Conservation (phyloP, 2,888 invertebrate species). For the Psylliodes chrysocephalus region DNA sequence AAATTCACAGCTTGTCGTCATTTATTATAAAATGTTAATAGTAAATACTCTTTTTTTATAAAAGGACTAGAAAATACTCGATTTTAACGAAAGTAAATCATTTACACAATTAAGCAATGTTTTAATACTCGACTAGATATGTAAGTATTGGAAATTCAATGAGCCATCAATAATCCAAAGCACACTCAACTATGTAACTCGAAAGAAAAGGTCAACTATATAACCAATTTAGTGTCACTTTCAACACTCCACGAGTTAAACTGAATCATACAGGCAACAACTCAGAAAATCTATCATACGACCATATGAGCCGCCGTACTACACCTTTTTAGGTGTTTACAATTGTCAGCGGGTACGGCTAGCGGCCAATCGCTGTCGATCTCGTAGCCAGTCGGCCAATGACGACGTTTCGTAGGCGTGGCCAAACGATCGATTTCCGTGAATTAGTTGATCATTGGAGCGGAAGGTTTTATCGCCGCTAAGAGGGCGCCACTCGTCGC, state of each 20-base stretch:
- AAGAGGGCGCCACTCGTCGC: constrained; percentile 62
- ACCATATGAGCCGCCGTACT: constrained; percentile 47
- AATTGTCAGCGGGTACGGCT: constrained; percentile 53
- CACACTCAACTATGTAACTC: constrained; percentile 49
- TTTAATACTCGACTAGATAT: constrained; percentile 54
- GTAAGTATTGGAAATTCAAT: constrained; percentile 53
- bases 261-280: constrained; percentile 48
- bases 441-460: constrained; percentile 61
- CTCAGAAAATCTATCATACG: constrained; percentile 56
- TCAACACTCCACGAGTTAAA: constrained; percentile 42
- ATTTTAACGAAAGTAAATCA: constrained; percentile 6
- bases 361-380: constrained; percentile 45
- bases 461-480: constrained; percentile 60
- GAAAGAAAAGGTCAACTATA: constrained; percentile 54
- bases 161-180: constrained; percentile 43
- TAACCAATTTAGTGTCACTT: constrained; percentile 40
- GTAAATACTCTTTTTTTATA: background rate
- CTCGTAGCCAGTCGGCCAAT: constrained; percentile 45
- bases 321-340: constrained; percentile 63
- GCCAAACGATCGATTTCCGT: constrained; percentile 53
- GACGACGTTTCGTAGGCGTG: constrained; percentile 41
- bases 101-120: constrained; percentile 57
- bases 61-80: background rate
- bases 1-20: background rate
- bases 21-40: background rate